Base-by-base conservation (phyloP, 2,888 invertebrate genomes). In the Agonum fuliginosum region DNA sequence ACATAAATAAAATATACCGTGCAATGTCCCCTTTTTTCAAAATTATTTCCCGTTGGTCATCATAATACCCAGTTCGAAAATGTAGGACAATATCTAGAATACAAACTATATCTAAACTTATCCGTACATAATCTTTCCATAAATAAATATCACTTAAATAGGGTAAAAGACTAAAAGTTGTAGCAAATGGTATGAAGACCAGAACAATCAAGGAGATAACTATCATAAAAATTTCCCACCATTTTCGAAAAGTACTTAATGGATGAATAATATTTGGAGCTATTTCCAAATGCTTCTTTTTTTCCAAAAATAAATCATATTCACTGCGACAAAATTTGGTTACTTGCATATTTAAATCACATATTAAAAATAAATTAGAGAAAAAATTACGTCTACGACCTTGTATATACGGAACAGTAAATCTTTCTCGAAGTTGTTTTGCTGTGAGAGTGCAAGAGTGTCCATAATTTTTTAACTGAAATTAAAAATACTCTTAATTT, bases 391-490 rank as follows among this genome's bases (percentile, higher is more conserved):
- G 10, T n/a, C 20, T 20, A 12, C 6, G 17, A 22, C 67, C 67
- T 22, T 1, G 20, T 41, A 3, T 19, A 20, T 67, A 37, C 2
- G 10, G 8, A 19, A 67, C 22, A 14, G n/a, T 1, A 67, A 41
- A 67, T n/a, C 22, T 19, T 6, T 67, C 41, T 19, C 41, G 41
- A 12, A 67, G 20, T 20, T 41, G 12, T 67, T 41, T 67, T 37
- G 19, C 2, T 22, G 67, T 90, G 73, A 91, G 86, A 1, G 91
- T 90, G 83, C 91, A 91, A 81, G n/a, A 22, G 37, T 72, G 72
- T 3, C 72, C 72, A 20, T 72, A 72, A 20, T 48, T 46, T 71
- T 71, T 48, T n/a, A 71, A 30, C 71, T 71, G 22, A 48, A 70
- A 71, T 30, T 62, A n/a, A 27, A 54, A 24, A 12, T n/a, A 8